Evolutionary conservation across 2,888 invertebrate species (phyloP).

Genomic region (Gasteruption jaculator): DNA sequence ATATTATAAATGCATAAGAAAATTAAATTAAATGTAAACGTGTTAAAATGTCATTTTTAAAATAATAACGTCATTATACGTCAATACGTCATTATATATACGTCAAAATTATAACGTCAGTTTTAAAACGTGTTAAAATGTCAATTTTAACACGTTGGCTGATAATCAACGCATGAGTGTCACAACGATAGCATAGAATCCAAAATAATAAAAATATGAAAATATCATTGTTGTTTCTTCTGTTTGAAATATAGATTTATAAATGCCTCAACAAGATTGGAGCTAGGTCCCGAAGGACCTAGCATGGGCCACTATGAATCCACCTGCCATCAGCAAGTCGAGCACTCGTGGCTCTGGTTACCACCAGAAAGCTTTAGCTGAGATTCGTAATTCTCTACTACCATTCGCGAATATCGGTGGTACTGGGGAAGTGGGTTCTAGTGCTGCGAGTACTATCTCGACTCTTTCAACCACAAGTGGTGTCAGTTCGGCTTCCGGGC

Average conservation of each 20-base stretch:
- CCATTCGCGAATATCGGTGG: constrained; percentile 72
- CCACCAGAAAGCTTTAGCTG: constrained; percentile 82
- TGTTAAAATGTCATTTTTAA: too few species aligned
- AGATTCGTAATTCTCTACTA: constrained; percentile 77
- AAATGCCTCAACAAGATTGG: constrained; percentile 46
- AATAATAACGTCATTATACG: too few species aligned
- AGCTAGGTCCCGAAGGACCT: constrained; percentile 51
- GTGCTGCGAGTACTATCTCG: constrained; percentile 72
- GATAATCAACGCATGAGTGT: too few species aligned
- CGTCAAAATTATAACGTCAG: too few species aligned
- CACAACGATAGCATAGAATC: too few species aligned
- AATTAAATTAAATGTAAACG: too few species aligned
- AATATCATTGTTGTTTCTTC: too few species aligned
- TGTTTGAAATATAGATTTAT: constrained; percentile 29
- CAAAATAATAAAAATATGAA: too few species aligned
- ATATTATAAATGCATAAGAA: too few species aligned
- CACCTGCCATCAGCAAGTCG: constrained; percentile 56
- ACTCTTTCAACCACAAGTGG: constrained; percentile 62
- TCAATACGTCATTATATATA: too few species aligned
- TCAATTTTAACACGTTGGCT: too few species aligned
- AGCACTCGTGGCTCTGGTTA: constrained; percentile 74
- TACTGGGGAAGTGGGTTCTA: constrained; percentile 64
- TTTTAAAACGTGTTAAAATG: too few species aligned
- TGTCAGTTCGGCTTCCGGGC: constrained; percentile 59
- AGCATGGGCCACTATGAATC: constrained; percentile 56